Base-by-base conservation (phyloP, 2,113 vertebrate species). In the Rhineura floridana region DNA sequence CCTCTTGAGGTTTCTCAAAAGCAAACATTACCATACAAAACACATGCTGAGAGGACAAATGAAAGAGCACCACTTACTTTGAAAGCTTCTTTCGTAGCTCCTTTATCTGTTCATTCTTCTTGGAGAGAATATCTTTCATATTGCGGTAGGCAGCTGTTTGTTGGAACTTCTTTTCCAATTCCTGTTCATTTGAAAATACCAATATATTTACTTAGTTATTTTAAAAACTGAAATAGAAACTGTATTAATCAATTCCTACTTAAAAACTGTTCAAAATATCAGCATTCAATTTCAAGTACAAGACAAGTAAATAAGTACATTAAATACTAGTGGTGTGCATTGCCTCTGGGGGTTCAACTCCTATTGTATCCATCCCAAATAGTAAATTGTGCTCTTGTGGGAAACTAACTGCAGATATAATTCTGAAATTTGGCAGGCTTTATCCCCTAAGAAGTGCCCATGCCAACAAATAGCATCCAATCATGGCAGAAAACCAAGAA, bases 61-160 rank as follows among this genome's bases (percentile, higher is more conserved):
- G 65, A 19, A 6, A 39, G 4, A 15, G 36, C 28, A 46, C 0
- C 8, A 46, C 97, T 96, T 93, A 99, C 98, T 97, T 98, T 69
- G 97, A 97, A 93, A 99, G 94, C 85, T 95, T 97, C 93, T 96
- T 98, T 69, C 99, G 97, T 23, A 99, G 96, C 2, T 99, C 99
- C 94, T 98, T 99, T 91, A 99, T 98, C 94, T 98, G 98, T 17
- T 99, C 98, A 0, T 99, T 99, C 96, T 99, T 99, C 96, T 98
- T 99, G 59, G 96, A 97, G 4, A 99, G 97, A 84, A 99, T 99
- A 93, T 99, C 99, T 90, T 99, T 99, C 98, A 99, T 98, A 95
- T 98, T 99, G 87, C 98, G 98, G 87, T 98, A 99, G 1, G 98
- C 98, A 76, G 98, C 96, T 4, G 99, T 99, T 95, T 99, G 98